Percentiles rank a stretch among this genome's conserved stretches.
phyloP scores from a whole-genome alignment of 2,888 invertebrate species.

The Chymomyza procnemis region DNA sequence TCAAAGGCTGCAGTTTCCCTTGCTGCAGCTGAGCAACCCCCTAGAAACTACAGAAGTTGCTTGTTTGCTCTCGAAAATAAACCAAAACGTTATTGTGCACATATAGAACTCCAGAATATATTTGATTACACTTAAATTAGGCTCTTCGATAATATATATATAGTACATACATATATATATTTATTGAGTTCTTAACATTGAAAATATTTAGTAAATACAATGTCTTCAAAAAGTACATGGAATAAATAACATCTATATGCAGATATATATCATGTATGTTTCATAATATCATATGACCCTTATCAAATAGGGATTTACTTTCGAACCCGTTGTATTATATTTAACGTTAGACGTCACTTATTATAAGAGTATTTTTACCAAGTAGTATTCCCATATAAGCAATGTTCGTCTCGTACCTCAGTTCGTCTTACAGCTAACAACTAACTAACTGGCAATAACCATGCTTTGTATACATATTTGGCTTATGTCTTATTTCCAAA shows the following conservation, averaged over 20 bases:
- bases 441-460: background rate
- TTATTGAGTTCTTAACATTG: background rate
- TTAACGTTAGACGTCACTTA: background rate
- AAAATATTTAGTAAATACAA: background rate
- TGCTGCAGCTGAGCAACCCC: too few relatives aligned
- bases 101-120: too few relatives aligned
- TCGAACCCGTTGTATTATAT: background rate
- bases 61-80: too few relatives aligned
- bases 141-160: background rate
- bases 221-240: slow-evolving; percentile 25
- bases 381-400: background rate
- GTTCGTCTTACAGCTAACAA: background rate
- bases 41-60: too few relatives aligned
- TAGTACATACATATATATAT: background rate
- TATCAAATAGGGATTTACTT: too few relatives aligned
- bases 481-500: background rate
- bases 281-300: too few relatives aligned
- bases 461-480: background rate
- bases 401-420: background rate
- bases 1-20: too few relatives aligned
- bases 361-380: background rate
- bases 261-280: too few relatives aligned
- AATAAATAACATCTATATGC: background rate
- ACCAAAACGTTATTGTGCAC: too few relatives aligned
- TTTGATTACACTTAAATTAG: too few relatives aligned